phyloP scores from a whole-genome alignment of 2,888 invertebrate genomes.

The Endotricha flammealis region DNA sequence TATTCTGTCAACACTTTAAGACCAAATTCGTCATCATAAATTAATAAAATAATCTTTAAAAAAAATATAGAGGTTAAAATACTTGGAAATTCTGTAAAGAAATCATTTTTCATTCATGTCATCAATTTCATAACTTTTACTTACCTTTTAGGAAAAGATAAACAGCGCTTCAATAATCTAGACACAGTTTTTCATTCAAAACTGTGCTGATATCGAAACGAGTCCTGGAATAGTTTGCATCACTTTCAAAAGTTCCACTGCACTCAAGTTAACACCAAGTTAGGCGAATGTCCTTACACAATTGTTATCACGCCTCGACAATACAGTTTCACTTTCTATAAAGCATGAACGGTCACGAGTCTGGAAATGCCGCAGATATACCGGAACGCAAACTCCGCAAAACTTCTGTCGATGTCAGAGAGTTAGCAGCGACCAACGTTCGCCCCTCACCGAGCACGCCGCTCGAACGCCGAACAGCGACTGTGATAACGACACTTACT shows the following conservation, averaged over 20 bases:
- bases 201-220: conserved; percentile 70
- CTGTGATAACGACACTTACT: conserved; percentile 74
- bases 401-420: conserved; percentile 57
- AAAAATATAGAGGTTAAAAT: no score
- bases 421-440: conserved; percentile 31
- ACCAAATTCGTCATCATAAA: no score
- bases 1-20: no score
- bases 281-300: conserved; percentile 50
- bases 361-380: conserved; percentile 44
- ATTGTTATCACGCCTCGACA: conserved; percentile 26
- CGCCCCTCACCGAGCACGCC: conserved; percentile 51
- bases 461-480: conserved; percentile 71
- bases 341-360: conserved; percentile 51
- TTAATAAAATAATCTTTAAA: no score
- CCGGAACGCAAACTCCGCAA: conserved; percentile 59
- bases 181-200: conserved; percentile 64
- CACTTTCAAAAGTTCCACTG: conserved; percentile 50
- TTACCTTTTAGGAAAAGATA: conserved; percentile 53
- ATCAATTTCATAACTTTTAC: conserved; percentile 21
- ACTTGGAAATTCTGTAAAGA: no score
- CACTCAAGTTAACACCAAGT: conserved; percentile 49
- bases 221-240: conserved; percentile 45
- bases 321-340: conserved; percentile 65
- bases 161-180: conserved; percentile 60
- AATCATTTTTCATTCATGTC: background rate